Evolutionary conservation across 2,888 invertebrate genomes (phyloP), one percentile per base, ranked within the genome.

Genomic region (Boloria euphrosyne): DNA sequence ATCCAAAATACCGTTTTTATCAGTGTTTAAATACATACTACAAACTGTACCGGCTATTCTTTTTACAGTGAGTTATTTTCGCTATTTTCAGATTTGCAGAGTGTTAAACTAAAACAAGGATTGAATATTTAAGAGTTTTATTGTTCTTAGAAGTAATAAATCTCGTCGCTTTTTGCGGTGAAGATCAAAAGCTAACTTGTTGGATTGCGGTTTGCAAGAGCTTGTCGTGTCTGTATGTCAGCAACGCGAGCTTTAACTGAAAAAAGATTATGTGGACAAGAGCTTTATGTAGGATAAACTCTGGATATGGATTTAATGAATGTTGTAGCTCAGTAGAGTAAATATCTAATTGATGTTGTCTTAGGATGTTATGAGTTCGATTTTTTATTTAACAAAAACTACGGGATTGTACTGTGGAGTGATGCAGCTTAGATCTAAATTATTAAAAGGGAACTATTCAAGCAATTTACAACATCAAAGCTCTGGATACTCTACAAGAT

Each of bases 131-230:
- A 43, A 27, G n/a, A 55, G 17, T n/a, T 47, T 43, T 49, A 55
- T 63, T 63, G 55, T 63, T 55, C 62, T 50, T 49, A 53, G 54
- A 43, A 54, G 43, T 44, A 47, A 49, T 63, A 63, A 63, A 63
- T 63, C 62, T 63, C 27, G 31, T 63, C 38, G 27, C 18, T 49
- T 54, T 62, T 54, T 53, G 47, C 49, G 18, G 55, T 49, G 16
- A n/a, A 63, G 62, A 63, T 63, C 62, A 63, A 49, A 62, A 63
- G 62, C 49, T 22, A 22, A 55, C 62, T 55, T 63, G 62, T 63
- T 55, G 49, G 43, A 55, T 49, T 63, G 55, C 54, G 47, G 54
- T 55, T 18, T 63, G 31, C 16, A 47, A 16, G 16, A 43, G 7
- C 43, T 14, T 38, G 55, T 55, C 55, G 14, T 38, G 43, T 55